Conservation (phyloP, 2,888 invertebrate genomes). For the Halictus ligatus region DNA sequence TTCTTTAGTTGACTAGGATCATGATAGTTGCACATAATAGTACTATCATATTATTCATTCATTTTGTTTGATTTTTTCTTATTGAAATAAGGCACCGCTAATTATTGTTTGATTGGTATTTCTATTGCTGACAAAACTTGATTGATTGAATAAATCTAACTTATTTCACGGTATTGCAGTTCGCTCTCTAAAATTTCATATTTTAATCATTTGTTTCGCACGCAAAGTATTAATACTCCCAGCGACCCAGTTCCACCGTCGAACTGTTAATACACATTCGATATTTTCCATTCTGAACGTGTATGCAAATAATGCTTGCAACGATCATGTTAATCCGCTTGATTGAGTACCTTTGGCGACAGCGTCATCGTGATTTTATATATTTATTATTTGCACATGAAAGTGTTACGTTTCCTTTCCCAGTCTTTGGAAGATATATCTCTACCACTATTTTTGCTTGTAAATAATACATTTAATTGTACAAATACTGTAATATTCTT, state of each 20-base stretch:
- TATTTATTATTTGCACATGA: neutral
- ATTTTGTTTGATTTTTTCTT: neutral
- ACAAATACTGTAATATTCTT: neutral
- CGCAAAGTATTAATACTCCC: neutral
- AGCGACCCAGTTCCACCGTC: neutral
- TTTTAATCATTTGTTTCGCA: neutral
- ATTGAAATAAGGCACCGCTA: neutral
- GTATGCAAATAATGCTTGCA: slow-evolving; percentile 6
- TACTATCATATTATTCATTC: neutral
- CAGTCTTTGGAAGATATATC: neutral
- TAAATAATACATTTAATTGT: neutral
- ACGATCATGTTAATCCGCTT: neutral
- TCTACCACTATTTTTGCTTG: neutral
- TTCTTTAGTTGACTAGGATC: no score
- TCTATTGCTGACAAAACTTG: neutral
- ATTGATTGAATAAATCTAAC: neutral
- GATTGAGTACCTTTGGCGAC: slow-evolving; percentile 7
- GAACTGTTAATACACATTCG: neutral
- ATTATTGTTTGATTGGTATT: neutral
- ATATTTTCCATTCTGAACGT: neutral
- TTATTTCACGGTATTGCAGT: neutral
- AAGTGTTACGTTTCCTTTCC: neutral
- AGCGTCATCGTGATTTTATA: neutral
- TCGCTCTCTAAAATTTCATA: neutral
- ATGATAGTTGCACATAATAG: neutral